Percentiles rank a stretch among this genome's conserved stretches.
These are phyloP conservation scores for Uropsilus gracilis DNA, from an alignment of 2,113 vertebrate genomes.

Conservation along the genomic window DNA sequence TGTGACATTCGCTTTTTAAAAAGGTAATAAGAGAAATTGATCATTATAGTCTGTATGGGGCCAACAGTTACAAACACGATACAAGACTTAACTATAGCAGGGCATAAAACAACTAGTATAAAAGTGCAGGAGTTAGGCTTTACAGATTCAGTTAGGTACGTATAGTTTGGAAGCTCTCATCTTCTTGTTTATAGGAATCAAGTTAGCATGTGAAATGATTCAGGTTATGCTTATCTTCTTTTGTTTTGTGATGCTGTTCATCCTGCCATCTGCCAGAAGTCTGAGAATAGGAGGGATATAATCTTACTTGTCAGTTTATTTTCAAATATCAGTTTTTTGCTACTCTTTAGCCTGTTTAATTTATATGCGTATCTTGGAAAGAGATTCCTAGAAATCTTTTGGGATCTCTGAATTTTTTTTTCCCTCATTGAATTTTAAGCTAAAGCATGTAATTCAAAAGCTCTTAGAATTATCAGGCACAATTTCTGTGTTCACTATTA, in stretches of 20 bases:
- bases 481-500: background rate
- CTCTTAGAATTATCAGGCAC: background rate
- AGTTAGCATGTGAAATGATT: background rate
- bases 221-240: background rate
- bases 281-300: background rate
- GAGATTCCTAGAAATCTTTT: slow-evolving; percentile 15
- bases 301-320: background rate
- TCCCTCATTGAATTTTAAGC: background rate
- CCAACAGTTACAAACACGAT: background rate
- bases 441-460: background rate
- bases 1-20: background rate
- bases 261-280: background rate
- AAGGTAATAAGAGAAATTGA: background rate
- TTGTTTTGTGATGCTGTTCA: background rate
- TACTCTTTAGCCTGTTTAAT: background rate
- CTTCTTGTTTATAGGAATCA: background rate
- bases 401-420: background rate
- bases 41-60: background rate
- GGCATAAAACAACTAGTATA: background rate
- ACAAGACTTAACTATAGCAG: no score
- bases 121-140: background rate
- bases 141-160: background rate
- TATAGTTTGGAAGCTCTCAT: background rate
- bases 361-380: background rate
- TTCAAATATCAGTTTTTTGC: background rate